phyloP scores from a whole-genome alignment of 2,888 invertebrate species.

The Polylopha cassiicola region DNA sequence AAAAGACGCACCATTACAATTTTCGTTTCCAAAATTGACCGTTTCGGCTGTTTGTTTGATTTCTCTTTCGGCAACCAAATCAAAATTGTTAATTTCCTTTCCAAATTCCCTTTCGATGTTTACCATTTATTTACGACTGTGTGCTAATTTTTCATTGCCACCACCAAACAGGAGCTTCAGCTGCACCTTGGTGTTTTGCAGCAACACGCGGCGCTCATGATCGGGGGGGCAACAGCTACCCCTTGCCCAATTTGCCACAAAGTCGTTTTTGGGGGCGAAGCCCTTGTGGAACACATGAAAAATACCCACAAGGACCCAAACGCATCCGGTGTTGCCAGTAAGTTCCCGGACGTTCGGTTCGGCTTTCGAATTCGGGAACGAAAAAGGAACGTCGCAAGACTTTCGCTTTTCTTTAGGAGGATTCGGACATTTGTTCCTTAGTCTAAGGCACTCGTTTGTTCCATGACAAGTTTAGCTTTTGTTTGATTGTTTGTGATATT shows the following conservation, averaged over 20 bases:
- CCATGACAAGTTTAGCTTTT: slow-evolving; percentile 19
- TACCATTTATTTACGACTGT: slow-evolving; percentile 41
- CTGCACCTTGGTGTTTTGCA: slow-evolving; percentile 95
- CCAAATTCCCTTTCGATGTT: slow-evolving; percentile 44
- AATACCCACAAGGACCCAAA: slow-evolving; percentile 96
- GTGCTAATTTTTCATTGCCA: slow-evolving; percentile 72
- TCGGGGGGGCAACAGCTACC: slow-evolving; percentile 93
- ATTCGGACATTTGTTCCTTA: slow-evolving; percentile 14
- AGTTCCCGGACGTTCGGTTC: slow-evolving; percentile 70
- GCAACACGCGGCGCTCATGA: slow-evolving; percentile 95
- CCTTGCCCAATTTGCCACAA: slow-evolving; percentile 96
- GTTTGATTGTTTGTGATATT: slow-evolving; percentile 1
- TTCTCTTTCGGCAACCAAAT: slow-evolving; percentile 39
- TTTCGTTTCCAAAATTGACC: slow-evolving; percentile 32
- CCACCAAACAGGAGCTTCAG: slow-evolving; percentile 86
- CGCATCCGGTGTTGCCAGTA: slow-evolving; percentile 92
- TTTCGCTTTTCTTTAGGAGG: slow-evolving; percentile 1
- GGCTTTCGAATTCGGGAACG: slow-evolving; percentile 27
- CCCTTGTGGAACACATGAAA: slow-evolving; percentile 97
- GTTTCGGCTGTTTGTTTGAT: slow-evolving; percentile 42
- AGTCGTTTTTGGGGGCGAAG: slow-evolving; percentile 94
- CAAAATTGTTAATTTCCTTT: slow-evolving; percentile 29
- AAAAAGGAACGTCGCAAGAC: slow-evolving; percentile 6
- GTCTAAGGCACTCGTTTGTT: slow-evolving; percentile 34
- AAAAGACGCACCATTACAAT: too few species aligned